phyloP scores from a whole-genome alignment of 2,888 invertebrate genomes.

The Lithophane socia region DNA sequence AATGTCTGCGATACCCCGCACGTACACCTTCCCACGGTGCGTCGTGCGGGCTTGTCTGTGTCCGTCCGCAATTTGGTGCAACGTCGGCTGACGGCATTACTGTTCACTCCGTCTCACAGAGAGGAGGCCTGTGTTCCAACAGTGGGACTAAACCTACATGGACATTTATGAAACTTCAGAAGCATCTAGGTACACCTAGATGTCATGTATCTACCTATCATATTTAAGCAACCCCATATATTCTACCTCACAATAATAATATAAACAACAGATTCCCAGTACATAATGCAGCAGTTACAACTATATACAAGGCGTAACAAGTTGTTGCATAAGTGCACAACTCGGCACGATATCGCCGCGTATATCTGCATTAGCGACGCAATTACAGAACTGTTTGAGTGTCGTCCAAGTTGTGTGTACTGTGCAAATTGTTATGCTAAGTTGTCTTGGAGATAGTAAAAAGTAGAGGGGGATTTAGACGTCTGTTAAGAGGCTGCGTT shows the following conservation, averaged over 20 bases:
- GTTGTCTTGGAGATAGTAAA: neutral
- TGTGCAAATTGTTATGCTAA: constrained; percentile 4
- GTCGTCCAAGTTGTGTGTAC: constrained; percentile 3
- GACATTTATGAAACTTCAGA: too few relatives aligned
- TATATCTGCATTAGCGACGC: constrained; percentile 32
- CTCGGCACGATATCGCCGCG: neutral
- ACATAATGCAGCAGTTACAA: neutral
- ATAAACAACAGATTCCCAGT: neutral
- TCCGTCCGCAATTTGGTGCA: too few relatives aligned
- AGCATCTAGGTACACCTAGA: too few relatives aligned
- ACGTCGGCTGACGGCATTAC: too few relatives aligned
- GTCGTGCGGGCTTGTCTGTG: too few relatives aligned
- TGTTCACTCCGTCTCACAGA: too few relatives aligned
- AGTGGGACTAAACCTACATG: too few relatives aligned
- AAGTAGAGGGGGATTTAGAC: neutral
- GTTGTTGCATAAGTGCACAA: constrained; percentile 8
- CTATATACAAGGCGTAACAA: constrained; percentile 5
- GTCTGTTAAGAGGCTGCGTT: neutral
- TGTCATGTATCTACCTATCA: too few relatives aligned
- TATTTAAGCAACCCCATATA: too few relatives aligned
- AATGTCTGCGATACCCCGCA: too few relatives aligned
- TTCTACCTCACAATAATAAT: neutral
- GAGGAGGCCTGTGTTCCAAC: too few relatives aligned
- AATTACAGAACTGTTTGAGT: constrained; percentile 26
- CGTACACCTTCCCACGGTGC: too few relatives aligned